Evolutionary conservation across 2,113 vertebrate genomes (phyloP), one percentile per base, ranked within the genome.

Genomic region (Steatornis caripensis): DNA sequence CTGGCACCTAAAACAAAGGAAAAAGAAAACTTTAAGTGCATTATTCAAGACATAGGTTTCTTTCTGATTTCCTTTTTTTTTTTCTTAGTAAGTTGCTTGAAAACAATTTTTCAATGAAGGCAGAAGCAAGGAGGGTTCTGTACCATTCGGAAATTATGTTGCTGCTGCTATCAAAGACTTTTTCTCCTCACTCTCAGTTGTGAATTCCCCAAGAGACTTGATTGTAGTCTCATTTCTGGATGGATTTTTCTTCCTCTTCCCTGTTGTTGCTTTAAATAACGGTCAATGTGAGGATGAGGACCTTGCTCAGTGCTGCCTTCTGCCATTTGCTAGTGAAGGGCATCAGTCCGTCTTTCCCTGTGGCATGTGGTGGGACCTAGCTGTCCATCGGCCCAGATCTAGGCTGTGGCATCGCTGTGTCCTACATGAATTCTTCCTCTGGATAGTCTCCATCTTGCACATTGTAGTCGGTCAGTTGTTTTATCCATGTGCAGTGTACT

Each of bases 381-480:
- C 37, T 81, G 45, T 70, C 65, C 41, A 1, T 61, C 70, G 49
- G 51, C 46, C 43, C 2, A 1, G 11, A 3, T 12, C 53, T 32
- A 11, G 39, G 4, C 76, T 34, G 48, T 15, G 53, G 11, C 36
- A 20, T 51, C 1, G 2, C 39, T 55, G 24, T 62, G 2, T 53
- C 16, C 49, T 34, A 13, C n/a, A 1, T 17, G 30, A 45, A 11
- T 78, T 61, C 36, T 51, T 23, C 57, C 36, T 72, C 49, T 43
- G 10, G 13, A 45, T 36, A 15, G 39, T 11, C 37, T 89, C 37
- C 0, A 1, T 53, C n/a, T 6, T 51, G 36, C 48, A 34, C 6
- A 0, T 34, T n/a, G 60, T 6, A 16, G 62, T 46, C 10, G 0
- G 4, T 48, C 8, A 2, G 1, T 26, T 37, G 36, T 55, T 78